These are phyloP conservation scores for Eulemur rubriventer DNA, from an alignment of 2,797 vertebrate species.

Conservation along the genomic window DNA sequence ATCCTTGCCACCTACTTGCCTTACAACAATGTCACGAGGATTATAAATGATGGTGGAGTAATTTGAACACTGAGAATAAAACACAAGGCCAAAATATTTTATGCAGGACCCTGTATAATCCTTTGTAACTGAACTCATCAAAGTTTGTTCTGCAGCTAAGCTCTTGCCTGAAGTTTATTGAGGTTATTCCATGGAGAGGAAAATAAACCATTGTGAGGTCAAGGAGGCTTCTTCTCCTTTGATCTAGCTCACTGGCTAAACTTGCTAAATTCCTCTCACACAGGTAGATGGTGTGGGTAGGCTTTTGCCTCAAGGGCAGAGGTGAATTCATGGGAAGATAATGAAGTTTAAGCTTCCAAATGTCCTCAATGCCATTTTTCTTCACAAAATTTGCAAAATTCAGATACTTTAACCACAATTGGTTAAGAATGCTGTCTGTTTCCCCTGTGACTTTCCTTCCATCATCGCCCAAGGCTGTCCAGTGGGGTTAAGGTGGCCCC, in stretches of 20 bases:
- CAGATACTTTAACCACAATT: background rate
- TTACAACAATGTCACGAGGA: conserved; percentile 20
- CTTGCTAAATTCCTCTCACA: background rate
- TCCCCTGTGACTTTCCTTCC: background rate
- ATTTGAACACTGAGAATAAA: conserved; percentile 35
- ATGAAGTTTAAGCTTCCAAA: background rate
- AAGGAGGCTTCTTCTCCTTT: background rate
- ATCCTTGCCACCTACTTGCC: conserved; percentile 22
- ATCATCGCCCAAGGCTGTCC: background rate
- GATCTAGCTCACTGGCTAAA: background rate
- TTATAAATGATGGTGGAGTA: background rate
- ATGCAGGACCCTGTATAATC: conserved; percentile 5
- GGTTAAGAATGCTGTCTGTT: background rate
- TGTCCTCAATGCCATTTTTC: background rate
- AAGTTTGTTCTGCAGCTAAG: conserved; percentile 3
- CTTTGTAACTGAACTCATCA: conserved; percentile 27
- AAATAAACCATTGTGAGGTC: background rate
- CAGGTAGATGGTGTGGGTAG: background rate
- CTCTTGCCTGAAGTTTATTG: background rate
- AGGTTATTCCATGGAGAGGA: background rate
- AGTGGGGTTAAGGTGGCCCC: background rate
- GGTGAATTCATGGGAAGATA: background rate
- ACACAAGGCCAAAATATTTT: conserved; percentile 40
- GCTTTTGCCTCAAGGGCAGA: background rate
- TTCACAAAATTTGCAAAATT: background rate